phyloP scores from a whole-genome alignment of 2,113 vertebrate species.

The Leucopsar rothschildi region DNA sequence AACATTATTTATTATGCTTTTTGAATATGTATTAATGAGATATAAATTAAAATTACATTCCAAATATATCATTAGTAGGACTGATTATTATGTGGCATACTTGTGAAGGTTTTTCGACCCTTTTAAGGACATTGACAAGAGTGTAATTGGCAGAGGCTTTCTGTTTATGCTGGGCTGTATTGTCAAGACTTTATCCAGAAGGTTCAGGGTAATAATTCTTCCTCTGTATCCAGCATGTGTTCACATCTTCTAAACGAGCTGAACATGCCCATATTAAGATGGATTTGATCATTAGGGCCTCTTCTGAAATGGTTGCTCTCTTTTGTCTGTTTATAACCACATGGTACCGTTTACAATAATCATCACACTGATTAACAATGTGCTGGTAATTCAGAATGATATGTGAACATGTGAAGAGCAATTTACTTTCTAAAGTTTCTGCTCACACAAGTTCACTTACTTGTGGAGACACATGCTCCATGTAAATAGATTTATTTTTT shows the following conservation, averaged over 20 bases:
- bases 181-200: not conserved
- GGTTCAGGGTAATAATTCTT: not conserved
- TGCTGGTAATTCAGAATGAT: not conserved
- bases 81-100: not conserved
- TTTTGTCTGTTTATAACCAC: not conserved
- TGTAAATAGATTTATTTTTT: not conserved
- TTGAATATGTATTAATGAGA: not conserved
- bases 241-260: not conserved
- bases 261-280: not conserved
- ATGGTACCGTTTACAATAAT: not conserved
- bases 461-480: not conserved
- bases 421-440: not conserved
- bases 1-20: not conserved
- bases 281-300: not conserved
- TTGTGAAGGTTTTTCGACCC: not conserved
- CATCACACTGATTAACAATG: not conserved
- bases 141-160: not conserved
- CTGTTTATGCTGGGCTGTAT: not conserved
- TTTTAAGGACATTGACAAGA: not conserved
- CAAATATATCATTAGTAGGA: not conserved
- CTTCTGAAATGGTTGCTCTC: not conserved
- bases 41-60: not conserved
- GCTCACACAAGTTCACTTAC: not conserved
- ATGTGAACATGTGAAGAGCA: not conserved
- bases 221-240: not conserved